These are phyloP conservation scores for Thecocarcelia acutangulata DNA, from an alignment of 2,888 invertebrate genomes.

Conservation along the genomic window DNA sequence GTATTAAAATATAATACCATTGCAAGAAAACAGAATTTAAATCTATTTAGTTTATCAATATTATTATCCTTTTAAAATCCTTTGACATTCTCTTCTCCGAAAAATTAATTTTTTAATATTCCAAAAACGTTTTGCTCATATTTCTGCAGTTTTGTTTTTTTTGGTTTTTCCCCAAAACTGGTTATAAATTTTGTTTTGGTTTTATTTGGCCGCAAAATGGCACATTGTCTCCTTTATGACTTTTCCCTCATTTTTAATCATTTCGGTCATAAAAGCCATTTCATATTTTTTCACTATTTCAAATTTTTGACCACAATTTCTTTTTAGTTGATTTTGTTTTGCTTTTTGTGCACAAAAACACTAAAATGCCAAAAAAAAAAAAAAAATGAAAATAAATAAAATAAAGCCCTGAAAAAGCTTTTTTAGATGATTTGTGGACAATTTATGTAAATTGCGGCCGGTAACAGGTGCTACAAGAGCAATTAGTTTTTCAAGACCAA, in stretches of 20 bases:
- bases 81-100: too few species aligned
- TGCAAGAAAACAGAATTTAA: too few species aligned
- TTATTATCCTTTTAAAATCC: too few species aligned
- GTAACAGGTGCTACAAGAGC: slow-evolving; percentile 76
- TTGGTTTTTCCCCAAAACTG: slow-evolving; percentile 5
- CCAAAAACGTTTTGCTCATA: slow-evolving; percentile 51
- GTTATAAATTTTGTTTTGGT: slow-evolving; percentile 18
- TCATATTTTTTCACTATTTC: slow-evolving; percentile 40
- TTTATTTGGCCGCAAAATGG: slow-evolving; percentile 59
- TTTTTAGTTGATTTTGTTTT: slow-evolving; percentile 7
- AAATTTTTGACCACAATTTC: slow-evolving; percentile 33
- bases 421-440: slow-evolving; percentile 76
- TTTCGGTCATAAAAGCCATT: slow-evolving; percentile 38
- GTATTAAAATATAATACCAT: too few species aligned
- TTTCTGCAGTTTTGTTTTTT: slow-evolving; percentile 3
- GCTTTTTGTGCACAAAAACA: slow-evolving; percentile 3
- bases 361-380: slow-evolving; percentile 13
- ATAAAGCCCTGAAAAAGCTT: slow-evolving; percentile 31
- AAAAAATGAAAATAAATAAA: not conserved
- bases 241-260: slow-evolving; percentile 9
- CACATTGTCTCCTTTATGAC: slow-evolving; percentile 49
- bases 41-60: too few species aligned
- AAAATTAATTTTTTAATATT: slow-evolving; percentile 43
- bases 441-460: slow-evolving; percentile 78
- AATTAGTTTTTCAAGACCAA: slow-evolving; percentile 73